Conservation (phyloP, 64 coral and sea anemone species). For the Pachyseris speciosa region DNA sequence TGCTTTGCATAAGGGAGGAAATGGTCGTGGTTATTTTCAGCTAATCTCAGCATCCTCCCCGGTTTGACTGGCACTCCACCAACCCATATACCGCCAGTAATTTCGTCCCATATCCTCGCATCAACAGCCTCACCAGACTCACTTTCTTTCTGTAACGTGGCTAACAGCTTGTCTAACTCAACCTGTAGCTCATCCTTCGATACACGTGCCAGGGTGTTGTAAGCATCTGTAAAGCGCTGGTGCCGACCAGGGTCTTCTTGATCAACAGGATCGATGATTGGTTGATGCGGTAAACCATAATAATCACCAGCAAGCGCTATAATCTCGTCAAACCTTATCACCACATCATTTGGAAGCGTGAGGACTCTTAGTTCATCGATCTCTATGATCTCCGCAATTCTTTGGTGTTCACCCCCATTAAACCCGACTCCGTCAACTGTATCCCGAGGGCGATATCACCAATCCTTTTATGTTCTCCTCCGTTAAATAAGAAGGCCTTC, state of each 20-base stretch:
- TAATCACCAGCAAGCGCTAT: constrained; percentile 30
- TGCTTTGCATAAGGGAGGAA: constrained; percentile 37
- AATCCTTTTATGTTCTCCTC: too few relatives aligned
- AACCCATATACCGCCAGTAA: constrained; percentile 46
- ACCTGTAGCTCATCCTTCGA: not conserved
- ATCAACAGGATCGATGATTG: constrained; percentile 1
- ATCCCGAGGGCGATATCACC: too few relatives aligned
- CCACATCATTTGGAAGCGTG: constrained; percentile 11
- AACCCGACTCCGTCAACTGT: too few relatives aligned
- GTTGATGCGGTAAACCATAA: constrained; percentile 8
- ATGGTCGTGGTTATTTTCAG: constrained; percentile 47
- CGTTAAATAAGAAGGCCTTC: not conserved
- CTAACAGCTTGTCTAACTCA: not conserved
- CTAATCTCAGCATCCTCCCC: constrained; percentile 21
- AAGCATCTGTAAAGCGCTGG: not conserved
- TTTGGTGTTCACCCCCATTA: not conserved
- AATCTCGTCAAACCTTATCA: not conserved
- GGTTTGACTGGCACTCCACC: not conserved
- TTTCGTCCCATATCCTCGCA: not conserved
- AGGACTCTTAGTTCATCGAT: not conserved
- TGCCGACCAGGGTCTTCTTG: not conserved
- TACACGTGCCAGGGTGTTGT: not conserved
- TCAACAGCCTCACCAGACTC: not conserved
- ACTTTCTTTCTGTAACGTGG: not conserved
- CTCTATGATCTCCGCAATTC: not conserved